A percentile compares a stretch with the other conserved stretches of the same genome.
These are phyloP conservation scores for Coleophora flavipennella DNA, from an alignment of 2,888 invertebrate species.

Conservation along the genomic window DNA sequence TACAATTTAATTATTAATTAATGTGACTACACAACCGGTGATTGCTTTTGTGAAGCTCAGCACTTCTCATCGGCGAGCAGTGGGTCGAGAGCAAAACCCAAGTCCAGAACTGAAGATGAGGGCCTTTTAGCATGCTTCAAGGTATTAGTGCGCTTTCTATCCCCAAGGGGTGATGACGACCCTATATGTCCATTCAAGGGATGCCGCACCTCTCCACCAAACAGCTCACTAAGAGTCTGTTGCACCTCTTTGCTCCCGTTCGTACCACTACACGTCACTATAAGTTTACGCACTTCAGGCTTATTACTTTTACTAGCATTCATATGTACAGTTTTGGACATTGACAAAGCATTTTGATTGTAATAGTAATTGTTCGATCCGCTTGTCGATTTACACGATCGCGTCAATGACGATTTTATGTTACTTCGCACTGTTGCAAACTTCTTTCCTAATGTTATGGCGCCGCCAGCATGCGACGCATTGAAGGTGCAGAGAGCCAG, in stretches of 20 bases:
- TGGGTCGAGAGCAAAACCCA: slow-evolving; percentile 60
- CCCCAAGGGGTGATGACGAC: neutral
- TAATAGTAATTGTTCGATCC: slow-evolving; percentile 49
- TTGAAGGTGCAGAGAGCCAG: slow-evolving; percentile 72
- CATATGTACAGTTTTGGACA: slow-evolving; percentile 59
- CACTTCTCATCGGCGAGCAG: slow-evolving; percentile 67
- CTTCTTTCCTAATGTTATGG: slow-evolving; percentile 65
- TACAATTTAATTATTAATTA: slow-evolving; percentile 36
- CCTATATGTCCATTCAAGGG: slow-evolving; percentile 43
- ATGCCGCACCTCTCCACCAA: slow-evolving; percentile 37
- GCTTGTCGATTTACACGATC: slow-evolving; percentile 45
- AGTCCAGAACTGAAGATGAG: slow-evolving; percentile 42
- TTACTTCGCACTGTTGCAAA: slow-evolving; percentile 64
- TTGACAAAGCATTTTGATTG: slow-evolving; percentile 43
- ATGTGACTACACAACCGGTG: slow-evolving; percentile 61
- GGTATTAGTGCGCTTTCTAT: slow-evolving; percentile 7
- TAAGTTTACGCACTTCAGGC: slow-evolving; percentile 63
- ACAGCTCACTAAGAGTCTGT: slow-evolving; percentile 48
- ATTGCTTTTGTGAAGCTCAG: slow-evolving; percentile 46
- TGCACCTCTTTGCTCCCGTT: slow-evolving; percentile 30
- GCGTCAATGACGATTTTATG: slow-evolving; percentile 58
- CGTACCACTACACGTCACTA: slow-evolving; percentile 59
- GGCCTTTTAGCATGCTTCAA: slow-evolving; percentile 36
- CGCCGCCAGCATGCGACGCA: slow-evolving; percentile 70
- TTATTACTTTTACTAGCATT: slow-evolving; percentile 56